Conservation (phyloP, 2,888 invertebrate species). For the Ormyrus pomaceus region DNA sequence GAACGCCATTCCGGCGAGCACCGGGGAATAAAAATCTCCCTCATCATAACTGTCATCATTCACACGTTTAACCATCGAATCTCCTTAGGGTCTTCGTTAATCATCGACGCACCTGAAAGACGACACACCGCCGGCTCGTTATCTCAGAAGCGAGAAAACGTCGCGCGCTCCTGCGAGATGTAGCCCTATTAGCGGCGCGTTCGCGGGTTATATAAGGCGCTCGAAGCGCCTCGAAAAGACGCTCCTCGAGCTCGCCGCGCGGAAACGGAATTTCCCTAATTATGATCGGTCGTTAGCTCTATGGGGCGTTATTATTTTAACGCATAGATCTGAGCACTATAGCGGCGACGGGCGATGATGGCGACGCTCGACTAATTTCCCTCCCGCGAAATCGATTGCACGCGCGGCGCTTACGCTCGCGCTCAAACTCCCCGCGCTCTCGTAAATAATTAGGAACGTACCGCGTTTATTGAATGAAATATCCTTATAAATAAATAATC, state of each 20-base stretch:
- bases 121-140: constrained; percentile 9
- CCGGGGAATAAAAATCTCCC: background rate
- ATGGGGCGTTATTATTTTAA: constrained; percentile 73
- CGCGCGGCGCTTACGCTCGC: constrained; percentile 54
- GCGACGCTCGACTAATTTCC: constrained; percentile 69
- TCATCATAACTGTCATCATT: background rate
- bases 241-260: too few relatives aligned
- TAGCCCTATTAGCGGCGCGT: constrained; percentile 15
- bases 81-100: background rate
- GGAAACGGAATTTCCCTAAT: constrained; percentile 70
- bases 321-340: constrained; percentile 63
- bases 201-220: background rate
- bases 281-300: constrained; percentile 72
- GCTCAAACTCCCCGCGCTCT: constrained; percentile 65
- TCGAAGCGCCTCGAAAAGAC: background rate
- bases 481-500: constrained; percentile 45
- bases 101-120: too few relatives aligned
- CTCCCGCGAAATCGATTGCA: constrained; percentile 70
- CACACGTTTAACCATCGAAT: background rate
- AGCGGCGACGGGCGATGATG: background rate
- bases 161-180: constrained; percentile 22
- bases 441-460: constrained; percentile 68
- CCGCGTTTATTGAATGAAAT: constrained; percentile 66
- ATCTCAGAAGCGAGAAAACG: constrained; percentile 50
- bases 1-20: too few relatives aligned